A percentile compares a stretch with the other conserved stretches of the same genome.
phyloP scores from a whole-genome alignment of 2,797 vertebrate genomes.

The Hapalemur alaotrensis region DNA sequence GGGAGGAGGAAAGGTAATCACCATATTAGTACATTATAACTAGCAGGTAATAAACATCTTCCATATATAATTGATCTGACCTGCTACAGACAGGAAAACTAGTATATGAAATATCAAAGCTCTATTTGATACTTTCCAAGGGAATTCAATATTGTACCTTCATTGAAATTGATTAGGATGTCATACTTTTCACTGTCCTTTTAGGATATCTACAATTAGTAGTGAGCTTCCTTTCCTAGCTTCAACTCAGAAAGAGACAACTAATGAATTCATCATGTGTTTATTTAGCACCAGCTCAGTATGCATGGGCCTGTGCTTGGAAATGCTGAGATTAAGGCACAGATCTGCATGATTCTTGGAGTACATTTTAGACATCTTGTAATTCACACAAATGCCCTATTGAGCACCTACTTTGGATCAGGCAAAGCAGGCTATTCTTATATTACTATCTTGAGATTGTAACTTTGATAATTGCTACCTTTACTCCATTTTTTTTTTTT shows the following conservation, averaged over 20 bases:
- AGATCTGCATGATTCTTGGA: background rate
- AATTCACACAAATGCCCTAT: background rate
- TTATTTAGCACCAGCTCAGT: background rate
- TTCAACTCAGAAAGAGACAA: background rate
- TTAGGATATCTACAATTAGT: background rate
- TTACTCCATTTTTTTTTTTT: background rate
- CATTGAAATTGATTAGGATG: background rate
- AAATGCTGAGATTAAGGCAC: background rate
- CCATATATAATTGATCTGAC: background rate
- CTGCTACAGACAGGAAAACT: accelerated
- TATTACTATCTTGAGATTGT: constrained; percentile 16
- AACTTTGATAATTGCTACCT: background rate
- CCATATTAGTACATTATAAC: background rate
- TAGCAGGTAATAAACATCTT: background rate
- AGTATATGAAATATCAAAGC: background rate
- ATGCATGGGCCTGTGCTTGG: background rate
- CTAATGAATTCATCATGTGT: background rate
- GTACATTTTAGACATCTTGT: background rate
- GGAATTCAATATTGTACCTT: background rate
- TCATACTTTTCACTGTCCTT: background rate
- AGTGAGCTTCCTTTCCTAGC: background rate
- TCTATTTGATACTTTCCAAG: background rate
- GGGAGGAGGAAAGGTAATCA: background rate
- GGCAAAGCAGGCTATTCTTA: background rate
- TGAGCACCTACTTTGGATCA: background rate